Conservation (phyloP, 1,140 invertebrate species). For the Teleopsis dalmanni region DNA sequence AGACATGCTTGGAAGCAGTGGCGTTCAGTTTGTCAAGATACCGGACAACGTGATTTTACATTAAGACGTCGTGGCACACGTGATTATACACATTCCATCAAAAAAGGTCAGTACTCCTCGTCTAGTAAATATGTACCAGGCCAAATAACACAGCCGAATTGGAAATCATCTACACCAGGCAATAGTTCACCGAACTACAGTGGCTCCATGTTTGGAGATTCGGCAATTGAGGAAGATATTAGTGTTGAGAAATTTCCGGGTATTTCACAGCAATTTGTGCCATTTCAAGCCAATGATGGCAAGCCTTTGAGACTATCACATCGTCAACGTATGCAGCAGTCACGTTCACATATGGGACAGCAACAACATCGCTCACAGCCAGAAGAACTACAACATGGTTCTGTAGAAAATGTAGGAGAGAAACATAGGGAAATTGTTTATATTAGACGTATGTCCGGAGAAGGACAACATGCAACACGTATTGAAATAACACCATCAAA, state of each 20-base stretch:
- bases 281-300: conserved; percentile 30
- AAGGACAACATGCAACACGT: conserved; percentile 28
- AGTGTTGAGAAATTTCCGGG: conserved; percentile 42
- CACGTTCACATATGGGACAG: background rate
- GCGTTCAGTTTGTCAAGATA: conserved; percentile 42
- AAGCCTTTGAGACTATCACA: conserved; percentile 34
- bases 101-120: conserved; percentile 30
- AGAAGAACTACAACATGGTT: background rate
- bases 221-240: conserved; percentile 43
- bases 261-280: conserved; percentile 28
- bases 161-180: conserved; percentile 41
- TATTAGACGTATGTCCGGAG: conserved; percentile 34
- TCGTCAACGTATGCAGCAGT: conserved; percentile 12
- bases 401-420: conserved; percentile 10
- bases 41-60: conserved; percentile 51
- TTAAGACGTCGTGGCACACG: conserved; percentile 51
- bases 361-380: conserved; percentile 8
- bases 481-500: conserved; percentile 41
- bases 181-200: conserved; percentile 43
- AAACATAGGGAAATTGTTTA: conserved; percentile 41
- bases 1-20: conserved; percentile 44
- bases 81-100: conserved; percentile 54
- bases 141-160: conserved; percentile 19
- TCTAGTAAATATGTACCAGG: conserved; percentile 22
- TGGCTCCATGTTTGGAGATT: conserved; percentile 43